Evolutionary conservation across 30 jellyfish, hydroid and myxozoan species (phyloP).

Genomic region (Chrysaora quinquecirrha): DNA sequence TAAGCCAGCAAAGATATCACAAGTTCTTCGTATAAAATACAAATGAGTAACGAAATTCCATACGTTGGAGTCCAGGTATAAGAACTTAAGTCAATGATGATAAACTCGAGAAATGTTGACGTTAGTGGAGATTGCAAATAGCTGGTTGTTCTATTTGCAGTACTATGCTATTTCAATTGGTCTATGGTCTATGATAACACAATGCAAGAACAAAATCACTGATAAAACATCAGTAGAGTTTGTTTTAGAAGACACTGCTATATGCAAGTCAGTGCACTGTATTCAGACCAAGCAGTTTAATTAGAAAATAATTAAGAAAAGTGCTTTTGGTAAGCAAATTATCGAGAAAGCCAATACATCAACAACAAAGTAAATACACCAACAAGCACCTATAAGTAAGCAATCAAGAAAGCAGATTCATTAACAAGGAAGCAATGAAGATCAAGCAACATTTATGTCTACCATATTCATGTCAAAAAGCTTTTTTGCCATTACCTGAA

Average conservation of each 20-base stretch:
- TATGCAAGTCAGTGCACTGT: neutral
- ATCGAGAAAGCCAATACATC: neutral
- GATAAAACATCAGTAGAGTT: neutral
- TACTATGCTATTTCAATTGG: neutral
- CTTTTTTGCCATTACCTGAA: too few relatives aligned
- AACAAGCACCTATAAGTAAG: neutral
- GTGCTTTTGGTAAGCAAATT: too few relatives aligned
- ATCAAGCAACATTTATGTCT: too few relatives aligned
- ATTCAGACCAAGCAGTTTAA: neutral
- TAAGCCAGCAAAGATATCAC: too few relatives aligned
- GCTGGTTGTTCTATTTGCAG: neutral
- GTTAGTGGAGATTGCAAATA: constrained; percentile 11
- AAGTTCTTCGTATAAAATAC: too few relatives aligned
- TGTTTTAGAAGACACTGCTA: neutral
- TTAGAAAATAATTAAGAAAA: too few relatives aligned
- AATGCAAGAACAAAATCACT: constrained; percentile 3
- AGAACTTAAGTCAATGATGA: too few relatives aligned
- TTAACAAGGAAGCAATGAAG: neutral
- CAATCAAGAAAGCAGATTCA: neutral
- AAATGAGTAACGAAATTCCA: too few relatives aligned
- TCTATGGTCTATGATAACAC: constrained; percentile 9
- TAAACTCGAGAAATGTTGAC: constrained; percentile 3
- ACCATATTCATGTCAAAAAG: too few relatives aligned
- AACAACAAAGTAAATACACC: neutral
- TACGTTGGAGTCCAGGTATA: too few relatives aligned